phyloP scores from a whole-genome alignment of 1,140 invertebrate genomes.

The Cotesia typhae region DNA sequence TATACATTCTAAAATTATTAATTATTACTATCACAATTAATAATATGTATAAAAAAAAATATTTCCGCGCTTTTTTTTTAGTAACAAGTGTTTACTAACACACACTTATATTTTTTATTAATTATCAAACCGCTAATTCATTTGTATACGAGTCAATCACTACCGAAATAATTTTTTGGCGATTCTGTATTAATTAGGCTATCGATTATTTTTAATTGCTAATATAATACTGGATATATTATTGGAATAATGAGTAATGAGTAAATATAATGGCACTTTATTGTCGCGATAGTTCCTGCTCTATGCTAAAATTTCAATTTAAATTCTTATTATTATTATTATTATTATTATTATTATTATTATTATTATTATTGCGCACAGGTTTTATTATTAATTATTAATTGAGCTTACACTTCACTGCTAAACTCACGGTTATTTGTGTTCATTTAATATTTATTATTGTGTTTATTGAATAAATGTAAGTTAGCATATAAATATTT shows the following conservation, averaged over 20 bases:
- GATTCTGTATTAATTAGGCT: background rate
- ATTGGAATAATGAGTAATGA: too few relatives aligned
- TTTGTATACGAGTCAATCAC: slow-evolving; percentile 19
- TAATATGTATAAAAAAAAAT: too few relatives aligned
- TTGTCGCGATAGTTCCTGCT: background rate
- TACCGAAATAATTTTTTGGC: slow-evolving; percentile 9
- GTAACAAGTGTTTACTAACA: too few relatives aligned
- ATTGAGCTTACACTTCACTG: background rate
- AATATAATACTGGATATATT: background rate
- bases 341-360: background rate
- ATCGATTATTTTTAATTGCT: background rate
- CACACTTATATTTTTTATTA: background rate
- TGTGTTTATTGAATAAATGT: background rate
- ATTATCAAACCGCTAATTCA: background rate
- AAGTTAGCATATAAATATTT: background rate
- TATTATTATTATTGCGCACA: background rate
- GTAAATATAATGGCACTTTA: background rate
- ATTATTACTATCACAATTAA: too few relatives aligned
- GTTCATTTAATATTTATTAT: too few relatives aligned
- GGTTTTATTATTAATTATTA: background rate
- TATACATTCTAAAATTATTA: too few relatives aligned
- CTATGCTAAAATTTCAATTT: background rate
- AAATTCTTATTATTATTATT: background rate
- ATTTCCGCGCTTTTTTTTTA: too few relatives aligned
- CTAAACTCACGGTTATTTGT: too few relatives aligned